Conservation (phyloP, 2,113 vertebrate species). For the Silurus glanis region DNA sequence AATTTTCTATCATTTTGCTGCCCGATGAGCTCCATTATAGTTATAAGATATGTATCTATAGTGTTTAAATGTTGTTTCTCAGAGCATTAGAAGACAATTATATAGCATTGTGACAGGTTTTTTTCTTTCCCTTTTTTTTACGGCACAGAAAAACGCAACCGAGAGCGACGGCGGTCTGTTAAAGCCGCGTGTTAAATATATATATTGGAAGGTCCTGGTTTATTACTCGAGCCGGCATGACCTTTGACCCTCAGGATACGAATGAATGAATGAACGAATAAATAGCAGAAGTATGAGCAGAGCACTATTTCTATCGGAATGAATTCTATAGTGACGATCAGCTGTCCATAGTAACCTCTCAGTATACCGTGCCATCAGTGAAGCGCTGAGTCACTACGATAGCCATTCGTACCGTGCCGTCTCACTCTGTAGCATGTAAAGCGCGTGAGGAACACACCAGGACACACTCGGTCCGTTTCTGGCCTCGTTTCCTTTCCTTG, state of each 20-base stretch:
- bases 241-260: constrained; percentile 50
- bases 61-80: constrained; percentile 40
- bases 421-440: constrained; percentile 52
- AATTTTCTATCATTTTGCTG: constrained; percentile 41
- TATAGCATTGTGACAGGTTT: constrained; percentile 34
- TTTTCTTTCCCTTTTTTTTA: constrained; percentile 14
- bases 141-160: constrained; percentile 24
- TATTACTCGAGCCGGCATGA: constrained; percentile 38
- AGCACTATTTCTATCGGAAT: constrained; percentile 29
- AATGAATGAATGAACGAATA: constrained; percentile 37
- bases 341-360: constrained; percentile 32
- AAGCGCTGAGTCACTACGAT: constrained; percentile 15
- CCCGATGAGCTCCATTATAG: constrained; percentile 19
- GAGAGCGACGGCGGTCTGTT: constrained; percentile 3
- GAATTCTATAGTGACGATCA: constrained; percentile 32
- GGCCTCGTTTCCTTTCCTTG: constrained; percentile 50
- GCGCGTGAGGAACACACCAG: constrained; percentile 22
- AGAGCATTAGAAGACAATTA: constrained; percentile 32
- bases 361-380: constrained; percentile 23
- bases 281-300: constrained; percentile 23
- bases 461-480: constrained; percentile 41
- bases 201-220: constrained; percentile 31
- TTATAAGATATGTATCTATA: constrained; percentile 44
- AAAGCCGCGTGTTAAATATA: background rate
- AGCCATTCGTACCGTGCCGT: constrained; percentile 43